Evolutionary conservation across 2,797 vertebrate species (phyloP).

Genomic region (Protosalanx chinensis): DNA sequence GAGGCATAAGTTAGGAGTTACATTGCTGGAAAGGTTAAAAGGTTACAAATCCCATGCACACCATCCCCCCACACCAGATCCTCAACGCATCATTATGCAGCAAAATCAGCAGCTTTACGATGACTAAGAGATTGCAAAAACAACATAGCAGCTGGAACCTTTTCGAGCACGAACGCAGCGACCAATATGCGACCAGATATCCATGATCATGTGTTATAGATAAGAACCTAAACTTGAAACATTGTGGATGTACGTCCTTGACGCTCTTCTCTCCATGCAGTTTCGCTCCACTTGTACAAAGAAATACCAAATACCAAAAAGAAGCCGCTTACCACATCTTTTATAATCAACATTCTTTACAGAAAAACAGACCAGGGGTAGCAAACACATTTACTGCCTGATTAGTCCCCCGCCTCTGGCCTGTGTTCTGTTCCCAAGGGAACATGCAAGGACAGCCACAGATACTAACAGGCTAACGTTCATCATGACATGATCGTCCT

Average conservation of each 20-base stretch:
- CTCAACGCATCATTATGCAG: neutral
- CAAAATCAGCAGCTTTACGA: neutral
- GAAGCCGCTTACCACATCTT: neutral
- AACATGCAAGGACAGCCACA: conserved; percentile 41
- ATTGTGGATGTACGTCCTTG: neutral
- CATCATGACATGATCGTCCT: conserved; percentile 34
- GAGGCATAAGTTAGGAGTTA: conserved; percentile 27
- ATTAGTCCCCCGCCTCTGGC: neutral
- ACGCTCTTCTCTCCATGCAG: neutral
- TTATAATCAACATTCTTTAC: neutral
- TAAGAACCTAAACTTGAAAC: neutral
- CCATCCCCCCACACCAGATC: neutral
- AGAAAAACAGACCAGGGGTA: neutral
- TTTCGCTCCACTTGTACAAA: neutral
- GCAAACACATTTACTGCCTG: neutral
- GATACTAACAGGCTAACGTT: conserved; percentile 38
- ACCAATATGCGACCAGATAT: neutral
- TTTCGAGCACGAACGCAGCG: neutral
- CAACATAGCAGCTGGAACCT: neutral
- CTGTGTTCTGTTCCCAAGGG: conserved; percentile 18
- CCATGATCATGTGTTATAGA: neutral
- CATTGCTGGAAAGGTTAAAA: neutral
- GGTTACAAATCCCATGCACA: neutral
- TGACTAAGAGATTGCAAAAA: neutral
- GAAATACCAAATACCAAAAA: neutral